A percentile compares a stretch with the other conserved stretches of the same genome.
phyloP scores from a whole-genome alignment of 2,797 vertebrate species.

The Hippopotamyrus pictus region DNA sequence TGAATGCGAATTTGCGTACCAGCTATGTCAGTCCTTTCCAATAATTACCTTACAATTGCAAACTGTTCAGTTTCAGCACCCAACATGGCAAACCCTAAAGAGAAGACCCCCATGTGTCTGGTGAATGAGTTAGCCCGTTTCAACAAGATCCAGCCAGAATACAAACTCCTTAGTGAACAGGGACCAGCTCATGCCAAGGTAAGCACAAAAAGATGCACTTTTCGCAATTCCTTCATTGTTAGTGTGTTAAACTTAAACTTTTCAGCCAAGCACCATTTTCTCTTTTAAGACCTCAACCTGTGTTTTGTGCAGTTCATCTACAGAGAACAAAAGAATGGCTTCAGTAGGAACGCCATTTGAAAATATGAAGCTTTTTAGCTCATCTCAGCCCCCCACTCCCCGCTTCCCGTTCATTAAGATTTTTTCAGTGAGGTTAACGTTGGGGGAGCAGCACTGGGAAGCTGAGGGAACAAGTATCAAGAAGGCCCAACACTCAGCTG shows the following conservation, averaged over 20 bases:
- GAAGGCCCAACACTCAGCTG: constrained; percentile 89
- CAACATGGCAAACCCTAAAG: constrained; percentile 99
- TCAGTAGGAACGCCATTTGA: neutral
- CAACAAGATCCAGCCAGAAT: constrained; percentile 91
- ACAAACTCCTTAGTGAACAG: constrained; percentile 89
- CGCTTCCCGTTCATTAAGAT: constrained; percentile 55
- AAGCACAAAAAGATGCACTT: neutral
- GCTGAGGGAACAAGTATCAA: constrained; percentile 91
- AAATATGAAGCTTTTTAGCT: neutral
- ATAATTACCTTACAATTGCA: neutral
- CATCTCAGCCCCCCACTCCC: neutral
- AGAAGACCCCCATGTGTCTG: constrained; percentile 97
- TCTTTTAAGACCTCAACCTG: neutral
- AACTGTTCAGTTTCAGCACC: constrained; percentile 62
- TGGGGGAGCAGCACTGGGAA: constrained; percentile 90
- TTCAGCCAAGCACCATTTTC: neutral
- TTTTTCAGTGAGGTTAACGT: constrained; percentile 83
- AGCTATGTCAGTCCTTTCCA: neutral
- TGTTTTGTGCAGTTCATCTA: neutral
- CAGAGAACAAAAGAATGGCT: neutral
- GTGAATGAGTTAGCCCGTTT: constrained; percentile 98
- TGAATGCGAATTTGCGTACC: neutral
- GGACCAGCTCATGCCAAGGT: constrained; percentile 93
- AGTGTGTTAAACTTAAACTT: neutral
- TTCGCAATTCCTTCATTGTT: neutral